Base-by-base conservation (phyloP, 2,888 invertebrate genomes). In the Drosophila meridiana region DNA sequence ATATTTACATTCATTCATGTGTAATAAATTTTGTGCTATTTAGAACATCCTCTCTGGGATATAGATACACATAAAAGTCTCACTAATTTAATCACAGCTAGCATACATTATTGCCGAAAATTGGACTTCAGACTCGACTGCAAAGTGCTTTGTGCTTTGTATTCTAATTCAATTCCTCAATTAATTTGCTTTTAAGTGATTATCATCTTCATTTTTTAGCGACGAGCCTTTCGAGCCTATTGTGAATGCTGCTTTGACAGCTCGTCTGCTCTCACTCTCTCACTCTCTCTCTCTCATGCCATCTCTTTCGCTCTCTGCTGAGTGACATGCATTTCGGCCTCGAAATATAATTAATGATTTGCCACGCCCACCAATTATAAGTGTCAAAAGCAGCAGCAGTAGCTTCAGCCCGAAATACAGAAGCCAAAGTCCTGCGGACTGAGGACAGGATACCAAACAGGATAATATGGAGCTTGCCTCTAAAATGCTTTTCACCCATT, bases 321-420 rank as follows among this genome's bases (percentile, higher is more conserved):
- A 76, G 80, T 87, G 87, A 87, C 83, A 81, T 81, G 87, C 86
- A 85, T 69, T 83, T 88, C 73, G 64, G 80, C 55, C 78, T 74
- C 71, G 62, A 80, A 83, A 89, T 80, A 83, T 87, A 88, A 87
- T 90, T 90, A 90, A 87, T 90, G 90, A 89, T 85, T 83, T 81
- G 79, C 84, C 77, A 77, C 78, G 89, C 86, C 87, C 76, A 79
- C 77, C 89, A 90, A 87, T 87, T 90, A 86, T 76, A 88, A 83
- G 87, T 88, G 87, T 87, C 87, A 83, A 80, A 77, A 83, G 66
- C 87, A 90, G 76, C 4, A 14, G 20, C 26, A 13, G 20, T 11
- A 83, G 66, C 87, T 9, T 5, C 36, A 32, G 28, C 26, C 47
- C 20, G 4, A 30, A 60, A 50, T 3, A 28, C 66, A 48, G 61